A percentile compares a stretch with the other conserved stretches of the same genome.
Conservation (phyloP, 2,113 vertebrate species). For the Gallinago jamesoni region DNA sequence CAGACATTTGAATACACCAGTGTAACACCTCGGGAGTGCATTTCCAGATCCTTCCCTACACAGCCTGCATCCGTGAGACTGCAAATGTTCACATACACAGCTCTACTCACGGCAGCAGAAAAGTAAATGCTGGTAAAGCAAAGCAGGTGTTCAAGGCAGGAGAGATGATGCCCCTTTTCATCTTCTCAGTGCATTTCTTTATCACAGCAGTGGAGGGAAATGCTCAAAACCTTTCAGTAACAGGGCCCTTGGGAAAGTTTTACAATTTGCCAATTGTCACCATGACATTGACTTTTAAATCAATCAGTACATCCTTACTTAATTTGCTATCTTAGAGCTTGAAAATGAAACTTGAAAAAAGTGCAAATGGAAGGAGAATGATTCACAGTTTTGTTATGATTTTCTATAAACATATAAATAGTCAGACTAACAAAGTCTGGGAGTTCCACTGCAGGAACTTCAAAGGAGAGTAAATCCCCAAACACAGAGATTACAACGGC, state of each 20-base stretch:
- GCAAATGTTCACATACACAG: rapidly evolving
- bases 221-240: background rate
- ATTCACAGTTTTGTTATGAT: background rate
- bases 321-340: background rate
- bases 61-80: rapidly evolving
- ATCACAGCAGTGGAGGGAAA: background rate
- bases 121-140: background rate
- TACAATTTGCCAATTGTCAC: background rate
- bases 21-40: background rate
- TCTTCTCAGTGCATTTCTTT: background rate
- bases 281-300: background rate
- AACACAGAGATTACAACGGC: conserved; percentile 11
- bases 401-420: background rate
- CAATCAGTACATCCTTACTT: background rate
- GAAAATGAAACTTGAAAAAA: background rate
- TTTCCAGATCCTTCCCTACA: background rate
- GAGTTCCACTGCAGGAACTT: conserved; percentile 19
- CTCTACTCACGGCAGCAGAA: background rate
- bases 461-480: conserved; percentile 37
- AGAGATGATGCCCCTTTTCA: background rate
- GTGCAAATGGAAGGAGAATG: background rate
- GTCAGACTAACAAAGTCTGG: background rate
- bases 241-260: background rate
- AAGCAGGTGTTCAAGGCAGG: background rate
- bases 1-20: background rate